Conservation (phyloP, 1,140 invertebrate species). For the Neodiprion virginianus region DNA sequence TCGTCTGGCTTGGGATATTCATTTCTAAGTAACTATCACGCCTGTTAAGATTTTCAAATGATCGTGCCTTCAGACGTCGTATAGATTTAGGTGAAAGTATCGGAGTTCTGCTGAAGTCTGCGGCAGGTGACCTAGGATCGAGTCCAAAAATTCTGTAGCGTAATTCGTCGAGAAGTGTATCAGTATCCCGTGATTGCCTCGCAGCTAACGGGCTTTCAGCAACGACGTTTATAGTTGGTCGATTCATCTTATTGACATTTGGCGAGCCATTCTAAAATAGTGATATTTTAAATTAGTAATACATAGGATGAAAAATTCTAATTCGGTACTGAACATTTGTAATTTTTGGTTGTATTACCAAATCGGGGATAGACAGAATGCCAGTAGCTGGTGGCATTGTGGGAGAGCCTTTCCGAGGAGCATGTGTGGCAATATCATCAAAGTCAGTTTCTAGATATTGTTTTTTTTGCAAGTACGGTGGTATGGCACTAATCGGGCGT, state of each 20-base stretch:
- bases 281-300: neutral
- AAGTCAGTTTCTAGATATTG: conserved; percentile 53
- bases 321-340: no score
- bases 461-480: conserved; percentile 43
- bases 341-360: conserved; percentile 29
- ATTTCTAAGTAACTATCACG: conserved; percentile 23
- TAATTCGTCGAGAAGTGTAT: conserved; percentile 28
- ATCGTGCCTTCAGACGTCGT: conserved; percentile 26
- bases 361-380: conserved; percentile 29
- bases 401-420: conserved; percentile 15
- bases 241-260: neutral
- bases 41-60: conserved; percentile 23
- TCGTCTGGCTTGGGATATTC: conserved; percentile 22
- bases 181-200: conserved; percentile 12
- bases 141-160: conserved; percentile 26
- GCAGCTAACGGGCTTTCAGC: neutral
- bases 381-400: neutral
- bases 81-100: conserved; percentile 45
- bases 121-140: conserved; percentile 54
- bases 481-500: conserved; percentile 40
- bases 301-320: no score
- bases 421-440: conserved; percentile 36
- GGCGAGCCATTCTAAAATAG: neutral
- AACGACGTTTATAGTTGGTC: neutral
- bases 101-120: conserved; percentile 51